These are phyloP conservation scores for Gonatopus flavifemur DNA, from an alignment of 1,140 invertebrate genomes.

Conservation along the genomic window DNA sequence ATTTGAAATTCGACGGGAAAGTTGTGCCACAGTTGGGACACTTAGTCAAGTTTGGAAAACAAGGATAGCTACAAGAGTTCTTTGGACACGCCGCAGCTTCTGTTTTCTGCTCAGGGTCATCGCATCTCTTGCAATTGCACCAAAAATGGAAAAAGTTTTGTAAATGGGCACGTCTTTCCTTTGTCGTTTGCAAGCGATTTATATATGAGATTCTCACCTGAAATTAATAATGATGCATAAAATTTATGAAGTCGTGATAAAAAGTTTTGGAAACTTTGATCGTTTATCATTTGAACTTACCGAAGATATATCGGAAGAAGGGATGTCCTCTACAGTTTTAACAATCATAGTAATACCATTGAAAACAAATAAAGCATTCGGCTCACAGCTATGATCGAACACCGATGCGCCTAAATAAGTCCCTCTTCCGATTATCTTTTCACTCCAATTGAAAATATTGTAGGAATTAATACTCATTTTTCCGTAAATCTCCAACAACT, in stretches of 20 bases:
- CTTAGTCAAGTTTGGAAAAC: constrained; percentile 26
- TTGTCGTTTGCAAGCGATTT: constrained; percentile 71
- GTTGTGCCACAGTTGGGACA: constrained; percentile 65
- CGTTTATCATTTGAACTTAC: constrained; percentile 53
- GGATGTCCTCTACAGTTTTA: constrained; percentile 70
- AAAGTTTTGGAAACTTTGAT: too few relatives aligned
- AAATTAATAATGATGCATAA: too few relatives aligned
- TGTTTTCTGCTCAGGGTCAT: constrained; percentile 60
- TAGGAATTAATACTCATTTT: constrained; percentile 86
- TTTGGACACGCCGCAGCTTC: constrained; percentile 69
- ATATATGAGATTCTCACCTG: constrained; percentile 84
- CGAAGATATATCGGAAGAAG: constrained; percentile 70
- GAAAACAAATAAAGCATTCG: constrained; percentile 84
- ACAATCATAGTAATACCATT: constrained; percentile 77
- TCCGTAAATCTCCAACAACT: constrained; percentile 80
- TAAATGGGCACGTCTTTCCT: constrained; percentile 70
- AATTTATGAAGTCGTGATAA: too few relatives aligned
- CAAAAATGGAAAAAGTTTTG: constrained; percentile 80
- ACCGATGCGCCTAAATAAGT: constrained; percentile 84
- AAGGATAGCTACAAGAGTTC: constrained; percentile 60
- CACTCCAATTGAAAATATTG: constrained; percentile 77
- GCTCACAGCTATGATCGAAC: constrained; percentile 86
- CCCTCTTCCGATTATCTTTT: constrained; percentile 79
- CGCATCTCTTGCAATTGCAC: constrained; percentile 78
- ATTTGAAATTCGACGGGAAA: constrained; percentile 61